Evolutionary conservation across 1,140 invertebrate species (phyloP), one percentile per base, ranked within the genome.

Genomic region (Anoplophora glabripennis): DNA sequence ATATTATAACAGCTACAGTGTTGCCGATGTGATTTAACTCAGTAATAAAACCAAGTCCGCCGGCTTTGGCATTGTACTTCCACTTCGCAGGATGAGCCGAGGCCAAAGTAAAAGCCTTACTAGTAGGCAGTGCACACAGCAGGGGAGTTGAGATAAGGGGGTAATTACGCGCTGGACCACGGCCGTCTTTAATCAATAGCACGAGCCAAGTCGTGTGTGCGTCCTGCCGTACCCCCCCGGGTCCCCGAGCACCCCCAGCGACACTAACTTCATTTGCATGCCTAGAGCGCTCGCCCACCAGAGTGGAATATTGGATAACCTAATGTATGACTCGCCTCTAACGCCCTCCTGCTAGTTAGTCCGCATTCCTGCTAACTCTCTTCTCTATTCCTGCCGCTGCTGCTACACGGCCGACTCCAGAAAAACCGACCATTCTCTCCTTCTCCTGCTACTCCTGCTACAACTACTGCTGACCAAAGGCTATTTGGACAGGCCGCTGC

Each of bases 241-340:
- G 47, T 54, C 52, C 57, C 53, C 9, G 53, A 47, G 49, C 53
- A 18, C 28, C 34, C 49, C 54, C 53, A 41, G 49, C 61, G 64
- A 61, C 64, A 67, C 67, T 69, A 69, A 69, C 67, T 69, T 69
- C 67, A 69, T 69, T 69, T 69, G 65, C 72, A 74, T 74, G 72
- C 72, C 69, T 65, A 64, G 67, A 72, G 71, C 67, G 67, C 67
- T 68, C 67, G 54, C 54, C 69, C 68, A 70, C 69, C 65, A 71
- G 70, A 72, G 71, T 72, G 71, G 72, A 74, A 74, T 73, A 74
- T 74, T 74, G 72, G 72, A 74, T 74, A 74, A 71, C 69, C 70
- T 72, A 74, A 72, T 72, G 71, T 71, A 69, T 66, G 65, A 67
- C 67, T 68, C 60, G 47, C 61, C 59, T 44, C 59, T 33, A 15